Conservation (phyloP, 2,797 vertebrate species). For the Pyrrhura leucotis region DNA sequence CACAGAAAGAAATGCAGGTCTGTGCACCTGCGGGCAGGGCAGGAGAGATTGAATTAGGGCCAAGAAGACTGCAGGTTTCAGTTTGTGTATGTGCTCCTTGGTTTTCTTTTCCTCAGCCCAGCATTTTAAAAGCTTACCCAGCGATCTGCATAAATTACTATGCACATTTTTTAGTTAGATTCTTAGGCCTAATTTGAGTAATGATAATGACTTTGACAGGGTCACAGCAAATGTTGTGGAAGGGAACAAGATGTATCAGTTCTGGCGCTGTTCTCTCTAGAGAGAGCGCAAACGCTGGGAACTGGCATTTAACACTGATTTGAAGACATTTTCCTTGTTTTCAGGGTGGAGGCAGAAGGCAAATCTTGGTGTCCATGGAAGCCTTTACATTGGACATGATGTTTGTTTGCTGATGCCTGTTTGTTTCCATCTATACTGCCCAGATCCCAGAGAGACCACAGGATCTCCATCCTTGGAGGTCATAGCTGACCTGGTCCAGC, state of each 20-base stretch:
- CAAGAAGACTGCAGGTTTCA: slow-evolving; percentile 21
- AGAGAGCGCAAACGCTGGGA: background rate
- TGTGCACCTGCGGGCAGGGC: slow-evolving; percentile 23
- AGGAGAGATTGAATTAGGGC: slow-evolving; percentile 54
- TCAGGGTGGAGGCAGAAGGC: background rate
- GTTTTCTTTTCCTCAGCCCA: background rate
- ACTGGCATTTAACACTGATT: background rate
- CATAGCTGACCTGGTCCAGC: background rate
- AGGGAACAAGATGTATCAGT: background rate
- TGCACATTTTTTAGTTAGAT: slow-evolving; percentile 14
- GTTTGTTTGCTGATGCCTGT: background rate
- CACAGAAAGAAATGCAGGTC: background rate
- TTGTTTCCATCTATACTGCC: background rate
- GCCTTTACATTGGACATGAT: accelerated
- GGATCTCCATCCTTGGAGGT: background rate
- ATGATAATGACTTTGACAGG: slow-evolving; percentile 1
- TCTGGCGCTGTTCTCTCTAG: background rate
- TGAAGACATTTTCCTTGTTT: background rate
- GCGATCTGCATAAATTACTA: slow-evolving; percentile 51
- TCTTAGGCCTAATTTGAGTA: slow-evolving; percentile 40
- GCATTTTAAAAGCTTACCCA: slow-evolving; percentile 39
- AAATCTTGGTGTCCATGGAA: background rate
- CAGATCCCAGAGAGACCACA: accelerated
- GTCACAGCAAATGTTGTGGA: background rate
- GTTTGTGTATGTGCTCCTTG: background rate